These are phyloP conservation scores for Dasyornis broadbenti DNA, from an alignment of 2,113 vertebrate genomes.

Conservation along the genomic window DNA sequence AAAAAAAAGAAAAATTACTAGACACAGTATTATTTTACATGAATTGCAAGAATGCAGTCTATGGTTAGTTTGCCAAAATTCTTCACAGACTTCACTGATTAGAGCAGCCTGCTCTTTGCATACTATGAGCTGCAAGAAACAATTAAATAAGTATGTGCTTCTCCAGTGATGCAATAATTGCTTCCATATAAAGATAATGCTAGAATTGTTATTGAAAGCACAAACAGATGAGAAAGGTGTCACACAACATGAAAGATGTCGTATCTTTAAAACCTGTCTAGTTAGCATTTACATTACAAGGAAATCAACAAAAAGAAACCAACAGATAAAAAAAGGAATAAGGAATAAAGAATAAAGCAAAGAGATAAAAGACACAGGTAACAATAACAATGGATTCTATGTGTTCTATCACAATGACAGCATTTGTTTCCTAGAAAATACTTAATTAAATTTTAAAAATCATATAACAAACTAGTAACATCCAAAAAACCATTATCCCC, in stretches of 20 bases:
- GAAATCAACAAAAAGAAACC: neutral
- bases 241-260: neutral
- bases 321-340: neutral
- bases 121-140: neutral
- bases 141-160: neutral
- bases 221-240: neutral
- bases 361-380: neutral
- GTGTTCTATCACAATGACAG: neutral
- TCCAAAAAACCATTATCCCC: neutral
- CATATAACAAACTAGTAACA: neutral
- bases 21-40: neutral
- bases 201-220: neutral
- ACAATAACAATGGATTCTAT: neutral
- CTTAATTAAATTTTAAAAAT: neutral
- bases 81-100: neutral
- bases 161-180: neutral
- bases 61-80: neutral
- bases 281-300: neutral
- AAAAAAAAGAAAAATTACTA: neutral
- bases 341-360: neutral
- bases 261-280: neutral
- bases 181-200: neutral
- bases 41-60: neutral
- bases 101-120: neutral
- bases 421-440: neutral